Conservation (phyloP, 2,797 vertebrate genomes). For the Darevskia mixta region DNA sequence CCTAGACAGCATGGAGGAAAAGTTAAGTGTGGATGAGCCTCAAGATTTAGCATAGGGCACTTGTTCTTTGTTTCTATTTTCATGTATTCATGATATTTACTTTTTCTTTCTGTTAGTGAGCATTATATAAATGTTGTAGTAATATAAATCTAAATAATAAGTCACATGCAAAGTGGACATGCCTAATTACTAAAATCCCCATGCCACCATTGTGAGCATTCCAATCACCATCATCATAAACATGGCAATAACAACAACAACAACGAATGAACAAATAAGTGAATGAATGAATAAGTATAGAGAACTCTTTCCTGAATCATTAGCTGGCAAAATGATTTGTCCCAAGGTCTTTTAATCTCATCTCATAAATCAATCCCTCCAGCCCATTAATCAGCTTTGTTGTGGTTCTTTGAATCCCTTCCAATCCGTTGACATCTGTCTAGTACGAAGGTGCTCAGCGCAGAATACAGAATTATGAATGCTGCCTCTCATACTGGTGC, state of each 20-base stretch:
- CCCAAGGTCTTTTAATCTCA: conserved; percentile 24
- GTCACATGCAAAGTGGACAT: neutral
- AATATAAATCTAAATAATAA: neutral
- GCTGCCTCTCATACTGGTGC: neutral
- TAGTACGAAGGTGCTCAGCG: conserved; percentile 20
- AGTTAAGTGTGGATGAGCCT: too few species aligned
- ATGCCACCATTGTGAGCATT: too few species aligned
- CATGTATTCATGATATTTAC: neutral
- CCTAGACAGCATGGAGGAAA: too few species aligned
- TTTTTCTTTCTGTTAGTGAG: neutral
- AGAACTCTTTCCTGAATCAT: conserved; percentile 8
- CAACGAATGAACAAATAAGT: neutral
- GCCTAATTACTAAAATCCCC: neutral
- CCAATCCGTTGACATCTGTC: conserved; percentile 11
- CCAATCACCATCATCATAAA: too few species aligned
- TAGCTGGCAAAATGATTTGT: conserved; percentile 14
- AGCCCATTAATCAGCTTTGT: neutral
- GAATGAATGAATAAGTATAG: neutral
- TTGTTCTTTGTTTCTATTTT: too few species aligned
- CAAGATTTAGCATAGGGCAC: too few species aligned
- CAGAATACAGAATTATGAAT: neutral
- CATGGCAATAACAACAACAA: neutral
- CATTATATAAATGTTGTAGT: neutral
- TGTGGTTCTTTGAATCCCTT: conserved; percentile 31
- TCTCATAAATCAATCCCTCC: conserved; percentile 14